These are phyloP conservation scores for Apoderus coryli DNA, from an alignment of 2,888 invertebrate genomes.

Conservation along the genomic window DNA sequence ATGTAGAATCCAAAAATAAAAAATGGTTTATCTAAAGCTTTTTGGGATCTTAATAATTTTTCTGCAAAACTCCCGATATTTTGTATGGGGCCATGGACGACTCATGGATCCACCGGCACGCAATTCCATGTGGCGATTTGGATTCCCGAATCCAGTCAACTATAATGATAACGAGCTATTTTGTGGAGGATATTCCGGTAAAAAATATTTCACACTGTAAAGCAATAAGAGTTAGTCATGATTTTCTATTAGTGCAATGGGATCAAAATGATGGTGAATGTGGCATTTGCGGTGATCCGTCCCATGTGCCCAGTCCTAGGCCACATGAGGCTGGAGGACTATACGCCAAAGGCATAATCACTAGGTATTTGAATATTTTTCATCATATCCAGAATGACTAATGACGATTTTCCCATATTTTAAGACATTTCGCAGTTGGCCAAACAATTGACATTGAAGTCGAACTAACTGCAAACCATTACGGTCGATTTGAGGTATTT, in stretches of 20 bases:
- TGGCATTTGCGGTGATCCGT: conserved; percentile 82
- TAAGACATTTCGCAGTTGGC: conserved; percentile 64
- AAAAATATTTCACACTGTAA: too few relatives aligned
- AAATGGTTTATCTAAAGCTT: too few relatives aligned
- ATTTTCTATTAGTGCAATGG: conserved; percentile 63
- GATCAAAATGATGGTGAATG: conserved; percentile 74
- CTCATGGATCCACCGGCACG: conserved; percentile 87
- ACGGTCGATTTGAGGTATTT: conserved; percentile 72
- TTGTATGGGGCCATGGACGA: conserved; percentile 63
- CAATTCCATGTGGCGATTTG: conserved; percentile 91
- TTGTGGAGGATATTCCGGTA: conserved; percentile 82
- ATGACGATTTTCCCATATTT: too few relatives aligned
- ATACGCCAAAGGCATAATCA: conserved; percentile 74
- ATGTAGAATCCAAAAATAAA: too few relatives aligned
- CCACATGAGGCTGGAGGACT: conserved; percentile 81
- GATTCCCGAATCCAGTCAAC: conserved; percentile 86
- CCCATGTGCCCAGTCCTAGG: conserved; percentile 53
- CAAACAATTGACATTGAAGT: conserved; percentile 79
- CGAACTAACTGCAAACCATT: conserved; percentile 81
- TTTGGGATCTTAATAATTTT: too few relatives aligned
- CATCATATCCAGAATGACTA: too few relatives aligned
- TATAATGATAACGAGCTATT: conserved; percentile 90
- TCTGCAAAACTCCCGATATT: too few relatives aligned
- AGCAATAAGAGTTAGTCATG: conserved; percentile 2
- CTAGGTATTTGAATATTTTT: too few relatives aligned